phyloP scores from a whole-genome alignment of 2,113 vertebrate species.

The Chlamydotis undulata region DNA sequence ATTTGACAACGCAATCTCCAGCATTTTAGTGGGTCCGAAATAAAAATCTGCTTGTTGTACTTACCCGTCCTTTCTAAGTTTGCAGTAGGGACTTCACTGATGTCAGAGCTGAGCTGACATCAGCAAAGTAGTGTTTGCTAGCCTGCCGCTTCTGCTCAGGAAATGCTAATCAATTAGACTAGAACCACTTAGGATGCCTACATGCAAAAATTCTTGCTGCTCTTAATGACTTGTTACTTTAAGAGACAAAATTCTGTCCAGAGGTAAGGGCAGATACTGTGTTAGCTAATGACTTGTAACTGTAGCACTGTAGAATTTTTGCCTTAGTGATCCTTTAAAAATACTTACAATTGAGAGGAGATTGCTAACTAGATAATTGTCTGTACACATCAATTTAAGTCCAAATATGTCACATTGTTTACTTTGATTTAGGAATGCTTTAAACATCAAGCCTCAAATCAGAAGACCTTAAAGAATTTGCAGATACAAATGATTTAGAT shows the following conservation, averaged over 20 bases:
- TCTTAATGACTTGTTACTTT: not conserved
- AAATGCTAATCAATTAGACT: not conserved
- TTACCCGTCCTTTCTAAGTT: not conserved
- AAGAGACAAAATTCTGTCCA: not conserved
- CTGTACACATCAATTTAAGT: not conserved
- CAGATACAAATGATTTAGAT: not conserved
- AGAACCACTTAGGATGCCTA: not conserved
- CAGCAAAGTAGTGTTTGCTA: not conserved
- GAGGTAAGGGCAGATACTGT: not conserved
- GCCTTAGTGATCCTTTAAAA: not conserved
- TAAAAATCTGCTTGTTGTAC: not conserved
- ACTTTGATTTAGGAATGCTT: conserved; percentile 10
- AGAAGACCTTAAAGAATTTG: not conserved
- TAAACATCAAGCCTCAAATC: not conserved
- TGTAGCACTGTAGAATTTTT: not conserved
- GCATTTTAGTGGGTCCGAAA: not conserved
- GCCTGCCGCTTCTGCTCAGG: not conserved
- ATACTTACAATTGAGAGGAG: not conserved
- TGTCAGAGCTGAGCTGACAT: not conserved
- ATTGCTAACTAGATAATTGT: not conserved
- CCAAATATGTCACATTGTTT: not conserved
- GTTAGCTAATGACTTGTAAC: not conserved
- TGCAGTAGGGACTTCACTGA: not conserved
- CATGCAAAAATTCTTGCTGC: not conserved
- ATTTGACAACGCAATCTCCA: not conserved